Evolutionary conservation across 2,888 invertebrate genomes (phyloP).

Genomic region (Perithous albicinctus): DNA sequence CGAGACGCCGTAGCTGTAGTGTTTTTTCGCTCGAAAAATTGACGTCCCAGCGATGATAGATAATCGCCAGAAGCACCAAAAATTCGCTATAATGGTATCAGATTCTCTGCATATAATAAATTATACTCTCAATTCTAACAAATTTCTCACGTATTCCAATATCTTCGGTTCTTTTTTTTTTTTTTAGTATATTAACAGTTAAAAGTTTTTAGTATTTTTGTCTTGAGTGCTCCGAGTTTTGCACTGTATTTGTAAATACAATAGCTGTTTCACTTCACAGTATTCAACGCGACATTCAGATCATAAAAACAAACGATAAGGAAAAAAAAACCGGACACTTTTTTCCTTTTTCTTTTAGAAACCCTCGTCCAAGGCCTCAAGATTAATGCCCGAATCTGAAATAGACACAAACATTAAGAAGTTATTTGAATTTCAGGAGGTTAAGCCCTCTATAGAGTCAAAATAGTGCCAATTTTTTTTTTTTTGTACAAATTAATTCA

Average conservation of each 20-base stretch:
- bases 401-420: neutral
- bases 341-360: slow-evolving; percentile 35
- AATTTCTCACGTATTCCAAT: neutral
- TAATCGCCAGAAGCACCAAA: neutral
- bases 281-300: neutral
- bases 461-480: too few species aligned
- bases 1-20: slow-evolving; percentile 34
- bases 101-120: slow-evolving; percentile 12
- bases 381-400: slow-evolving; percentile 58
- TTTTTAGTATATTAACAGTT: slow-evolving; percentile 28
- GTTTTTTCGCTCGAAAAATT: slow-evolving; percentile 8
- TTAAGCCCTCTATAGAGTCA: too few species aligned
- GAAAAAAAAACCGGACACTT: slow-evolving; percentile 18
- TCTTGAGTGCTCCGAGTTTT: neutral
- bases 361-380: slow-evolving; percentile 44
- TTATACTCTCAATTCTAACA: slow-evolving; percentile 12
- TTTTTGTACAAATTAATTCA: too few species aligned
- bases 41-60: slow-evolving; percentile 21
- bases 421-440: neutral
- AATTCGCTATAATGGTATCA: neutral
- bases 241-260: slow-evolving; percentile 14
- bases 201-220: slow-evolving; percentile 1
- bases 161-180: slow-evolving; percentile 18
- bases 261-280: neutral
- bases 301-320: slow-evolving; percentile 1